These are phyloP conservation scores for Chionoecetes opilio DNA, from an alignment of 1,140 invertebrate genomes.

Conservation along the genomic window DNA sequence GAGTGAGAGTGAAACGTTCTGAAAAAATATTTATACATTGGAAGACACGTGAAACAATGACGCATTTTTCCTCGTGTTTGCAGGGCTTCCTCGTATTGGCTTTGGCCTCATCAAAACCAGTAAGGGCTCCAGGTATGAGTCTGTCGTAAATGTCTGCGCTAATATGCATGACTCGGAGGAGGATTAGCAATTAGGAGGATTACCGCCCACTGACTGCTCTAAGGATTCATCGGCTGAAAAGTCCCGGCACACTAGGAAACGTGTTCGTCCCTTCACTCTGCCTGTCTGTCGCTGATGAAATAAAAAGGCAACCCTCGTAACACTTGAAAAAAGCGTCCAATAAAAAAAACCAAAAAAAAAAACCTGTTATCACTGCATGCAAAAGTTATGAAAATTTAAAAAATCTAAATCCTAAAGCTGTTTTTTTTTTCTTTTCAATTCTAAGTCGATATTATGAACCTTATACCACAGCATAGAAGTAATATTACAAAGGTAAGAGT, in stretches of 20 bases:
- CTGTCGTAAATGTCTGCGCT: slow-evolving; percentile 40
- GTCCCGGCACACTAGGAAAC: neutral
- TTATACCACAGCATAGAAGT: too few relatives aligned
- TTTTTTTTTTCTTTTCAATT: too few relatives aligned
- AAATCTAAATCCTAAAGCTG: too few relatives aligned
- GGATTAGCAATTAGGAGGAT: slow-evolving; percentile 63
- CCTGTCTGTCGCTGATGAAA: neutral
- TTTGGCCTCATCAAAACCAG: slow-evolving; percentile 54
- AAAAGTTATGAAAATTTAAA: too few relatives aligned
- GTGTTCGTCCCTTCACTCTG: neutral
- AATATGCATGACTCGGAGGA: slow-evolving; percentile 22
- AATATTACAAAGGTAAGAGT: too few relatives aligned
- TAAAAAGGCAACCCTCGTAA: too few relatives aligned
- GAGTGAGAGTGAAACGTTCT: neutral
- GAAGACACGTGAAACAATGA: slow-evolving; percentile 1
- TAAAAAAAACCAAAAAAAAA: too few relatives aligned
- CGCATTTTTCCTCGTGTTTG: slow-evolving; percentile 1
- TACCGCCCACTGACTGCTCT: slow-evolving; percentile 19
- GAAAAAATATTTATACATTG: neutral
- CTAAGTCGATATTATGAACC: too few relatives aligned
- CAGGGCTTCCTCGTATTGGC: slow-evolving; percentile 36
- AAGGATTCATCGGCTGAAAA: slow-evolving; percentile 33
- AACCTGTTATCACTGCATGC: too few relatives aligned
- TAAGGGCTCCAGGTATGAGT: slow-evolving; percentile 59
- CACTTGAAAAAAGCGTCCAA: too few relatives aligned